Conservation (phyloP, 2,797 vertebrate species). For the Morus bassanus region DNA sequence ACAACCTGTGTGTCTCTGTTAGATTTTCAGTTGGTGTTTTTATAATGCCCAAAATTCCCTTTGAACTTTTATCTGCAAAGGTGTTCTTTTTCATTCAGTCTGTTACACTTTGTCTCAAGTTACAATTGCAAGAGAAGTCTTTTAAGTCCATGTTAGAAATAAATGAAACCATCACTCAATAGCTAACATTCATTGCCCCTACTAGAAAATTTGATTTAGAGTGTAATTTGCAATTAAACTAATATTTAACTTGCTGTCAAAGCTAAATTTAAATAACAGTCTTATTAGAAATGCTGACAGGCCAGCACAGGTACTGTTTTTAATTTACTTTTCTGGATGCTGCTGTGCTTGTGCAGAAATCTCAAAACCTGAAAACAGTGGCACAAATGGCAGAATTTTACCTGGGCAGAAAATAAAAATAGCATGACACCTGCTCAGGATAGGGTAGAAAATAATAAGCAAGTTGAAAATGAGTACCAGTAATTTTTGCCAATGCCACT, state of each 20-base stretch:
- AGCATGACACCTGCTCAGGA: background rate
- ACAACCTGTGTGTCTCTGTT: background rate
- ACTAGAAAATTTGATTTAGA: slow-evolving; percentile 52
- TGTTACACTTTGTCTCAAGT: slow-evolving; percentile 15
- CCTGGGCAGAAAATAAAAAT: background rate
- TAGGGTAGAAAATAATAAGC: background rate
- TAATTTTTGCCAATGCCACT: background rate
- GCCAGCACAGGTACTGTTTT: background rate
- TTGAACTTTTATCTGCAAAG: background rate
- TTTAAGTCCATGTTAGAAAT: slow-evolving; percentile 58
- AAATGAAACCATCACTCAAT: slow-evolving; percentile 68
- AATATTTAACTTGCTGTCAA: slow-evolving; percentile 62
- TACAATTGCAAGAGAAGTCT: slow-evolving; percentile 33
- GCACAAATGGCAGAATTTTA: background rate
- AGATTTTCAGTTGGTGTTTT: background rate
- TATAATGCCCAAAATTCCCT: background rate
- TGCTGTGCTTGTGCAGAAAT: background rate
- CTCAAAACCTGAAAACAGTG: background rate
- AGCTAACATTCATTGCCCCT: slow-evolving; percentile 10
- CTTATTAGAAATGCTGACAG: background rate
- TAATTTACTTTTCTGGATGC: background rate
- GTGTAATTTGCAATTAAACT: slow-evolving; percentile 66
- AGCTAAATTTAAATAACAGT: slow-evolving; percentile 37
- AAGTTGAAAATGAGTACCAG: background rate
- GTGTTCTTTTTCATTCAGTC: background rate